Evolutionary conservation across 2,888 invertebrate genomes (phyloP), one percentile per base, ranked within the genome.

Genomic region (Drosophila aldrichi): DNA sequence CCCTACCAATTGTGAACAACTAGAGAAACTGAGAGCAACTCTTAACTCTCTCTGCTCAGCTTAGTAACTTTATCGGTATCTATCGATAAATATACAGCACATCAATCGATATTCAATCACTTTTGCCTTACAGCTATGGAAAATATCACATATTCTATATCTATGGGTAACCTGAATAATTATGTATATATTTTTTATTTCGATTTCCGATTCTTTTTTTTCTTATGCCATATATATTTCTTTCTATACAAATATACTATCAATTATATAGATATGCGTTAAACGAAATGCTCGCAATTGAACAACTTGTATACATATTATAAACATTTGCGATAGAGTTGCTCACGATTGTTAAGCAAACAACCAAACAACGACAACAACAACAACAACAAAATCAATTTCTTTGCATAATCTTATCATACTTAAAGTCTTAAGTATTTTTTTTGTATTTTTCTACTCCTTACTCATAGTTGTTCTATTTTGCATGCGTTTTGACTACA

Each of bases 131-230:
- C 49, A 74, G 69, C 74, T 55, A 22, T 62, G 75, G 54, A 81
- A 81, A 81, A 71, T 79, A 81, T 79, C 79, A 70, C 78, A 81
- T 71, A 70, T 58, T 41, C 32, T 46, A 34, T 20, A 41, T 41
- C 32, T 46, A 34, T 20, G 46, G 60, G 40, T 54, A 65, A 38
- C 29, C 52, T 48, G 25, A 46, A 34, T 20, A 20, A 46, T 12
- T 22, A 20, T n/a, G 5, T 3, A 2, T 34, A 32, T 10, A 0
- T 36, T 41, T 59, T 44, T 44, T 2, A 4, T 22, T 54, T 46
- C 16, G 22, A 25, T 55, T 54, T 46, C 36, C 36, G 38, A 3
- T 10, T n/a, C 55, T 68, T 59, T n/a, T 6, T 29, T 48, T 10
- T 29, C 25, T 22, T 2, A 29, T 44, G 44, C 43, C 29, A 38